These are phyloP conservation scores for Laspeyria flexula DNA, from an alignment of 2,888 invertebrate genomes.

Conservation along the genomic window DNA sequence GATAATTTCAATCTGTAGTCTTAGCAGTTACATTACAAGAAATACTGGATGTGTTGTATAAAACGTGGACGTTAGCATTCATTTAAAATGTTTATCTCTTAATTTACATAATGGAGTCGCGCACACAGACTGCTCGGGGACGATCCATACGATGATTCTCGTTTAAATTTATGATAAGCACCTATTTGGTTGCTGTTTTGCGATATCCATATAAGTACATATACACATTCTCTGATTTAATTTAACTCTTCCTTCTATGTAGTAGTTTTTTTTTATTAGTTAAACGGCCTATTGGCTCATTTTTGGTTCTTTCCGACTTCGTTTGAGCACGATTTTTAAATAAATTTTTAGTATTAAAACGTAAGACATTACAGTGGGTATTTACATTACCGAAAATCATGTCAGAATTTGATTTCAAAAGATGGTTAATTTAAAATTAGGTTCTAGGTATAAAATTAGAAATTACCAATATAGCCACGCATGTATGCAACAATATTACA, in stretches of 20 bases:
- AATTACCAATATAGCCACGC: too few relatives aligned
- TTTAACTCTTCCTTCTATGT: neutral
- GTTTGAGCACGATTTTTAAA: neutral
- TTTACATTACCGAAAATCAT: slow-evolving; percentile 20
- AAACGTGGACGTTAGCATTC: slow-evolving; percentile 66
- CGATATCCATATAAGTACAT: slow-evolving; percentile 30
- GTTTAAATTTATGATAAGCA: slow-evolving; percentile 54
- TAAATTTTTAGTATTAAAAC: neutral
- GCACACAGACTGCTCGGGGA: slow-evolving; percentile 76
- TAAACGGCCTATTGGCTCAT: too few relatives aligned
- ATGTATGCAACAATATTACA: too few relatives aligned
- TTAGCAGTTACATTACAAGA: slow-evolving; percentile 48
- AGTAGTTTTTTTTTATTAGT: too few relatives aligned
- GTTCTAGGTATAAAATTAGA: too few relatives aligned
- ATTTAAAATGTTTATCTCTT: slow-evolving; percentile 79
- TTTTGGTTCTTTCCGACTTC: neutral
- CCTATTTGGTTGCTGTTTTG: slow-evolving; percentile 44
- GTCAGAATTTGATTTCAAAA: too few relatives aligned
- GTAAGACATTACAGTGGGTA: slow-evolving; percentile 11
- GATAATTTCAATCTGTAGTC: slow-evolving; percentile 44
- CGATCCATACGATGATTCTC: slow-evolving; percentile 53
- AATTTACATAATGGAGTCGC: slow-evolving; percentile 76
- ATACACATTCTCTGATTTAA: slow-evolving; percentile 14
- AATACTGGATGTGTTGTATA: slow-evolving; percentile 61
- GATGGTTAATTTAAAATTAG: too few relatives aligned